Evolutionary conservation across 1,140 invertebrate species (phyloP).

Genomic region (Drosophila kurseongensis): DNA sequence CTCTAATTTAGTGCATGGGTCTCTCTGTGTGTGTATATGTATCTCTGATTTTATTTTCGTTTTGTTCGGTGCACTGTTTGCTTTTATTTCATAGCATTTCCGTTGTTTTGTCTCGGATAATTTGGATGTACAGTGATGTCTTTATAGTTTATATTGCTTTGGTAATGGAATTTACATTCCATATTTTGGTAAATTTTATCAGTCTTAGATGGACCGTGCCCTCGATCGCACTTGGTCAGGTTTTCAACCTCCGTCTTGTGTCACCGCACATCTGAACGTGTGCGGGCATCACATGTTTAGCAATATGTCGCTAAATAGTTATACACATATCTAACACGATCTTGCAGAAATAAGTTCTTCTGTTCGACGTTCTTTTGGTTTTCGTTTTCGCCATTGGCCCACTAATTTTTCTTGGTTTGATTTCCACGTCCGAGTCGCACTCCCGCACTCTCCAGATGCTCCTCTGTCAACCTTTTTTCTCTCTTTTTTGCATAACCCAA

Average conservation of each 20-base stretch:
- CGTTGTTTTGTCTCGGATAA: conserved; percentile 62
- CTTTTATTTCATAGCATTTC: conserved; percentile 64
- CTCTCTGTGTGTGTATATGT: conserved; percentile 15
- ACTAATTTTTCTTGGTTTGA: conserved; percentile 64
- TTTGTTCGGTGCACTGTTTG: conserved; percentile 41
- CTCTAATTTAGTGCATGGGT: conserved; percentile 61
- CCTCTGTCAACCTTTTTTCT: conserved; percentile 35
- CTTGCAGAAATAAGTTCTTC: conserved; percentile 44
- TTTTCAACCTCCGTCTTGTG: conserved; percentile 5
- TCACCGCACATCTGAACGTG: conserved; percentile 43
- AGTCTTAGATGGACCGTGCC: conserved; percentile 15
- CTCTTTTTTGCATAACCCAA: conserved; percentile 61
- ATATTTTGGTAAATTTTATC: background rate
- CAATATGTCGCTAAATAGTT: conserved; percentile 79
- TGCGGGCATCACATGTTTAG: conserved; percentile 75
- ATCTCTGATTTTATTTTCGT: conserved; percentile 26
- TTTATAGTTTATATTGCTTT: background rate
- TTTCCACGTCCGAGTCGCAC: conserved; percentile 52
- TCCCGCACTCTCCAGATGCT: conserved; percentile 11
- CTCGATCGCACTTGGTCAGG: conserved; percentile 21
- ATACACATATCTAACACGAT: conserved; percentile 41
- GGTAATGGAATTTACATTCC: conserved; percentile 6
- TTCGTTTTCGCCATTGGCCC: conserved; percentile 66
- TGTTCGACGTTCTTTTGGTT: conserved; percentile 34
- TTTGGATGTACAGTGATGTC: conserved; percentile 9